Evolutionary conservation across 1,140 invertebrate genomes (phyloP), one percentile per base, ranked within the genome.

Genomic region (Caerostris extrusa): DNA sequence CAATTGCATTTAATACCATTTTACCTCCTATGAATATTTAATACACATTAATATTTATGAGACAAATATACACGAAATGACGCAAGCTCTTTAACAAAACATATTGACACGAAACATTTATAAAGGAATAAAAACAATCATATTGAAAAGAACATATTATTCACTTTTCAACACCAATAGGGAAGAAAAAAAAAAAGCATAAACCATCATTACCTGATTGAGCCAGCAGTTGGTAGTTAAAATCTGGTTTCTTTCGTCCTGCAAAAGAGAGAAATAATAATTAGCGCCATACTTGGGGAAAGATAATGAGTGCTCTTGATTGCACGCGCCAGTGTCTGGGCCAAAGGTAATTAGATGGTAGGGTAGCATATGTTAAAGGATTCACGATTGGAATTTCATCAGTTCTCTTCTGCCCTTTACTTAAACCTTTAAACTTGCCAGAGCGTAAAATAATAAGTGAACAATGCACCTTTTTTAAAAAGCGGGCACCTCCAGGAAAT

Each of bases 151-250:
- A 34, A 34, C 34, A 12, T 3, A 50, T 77, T 77, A 53, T 12
- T 77, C 14, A 7, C 8, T 53, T 77, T 77, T 77, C 53, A 77
- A 50, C 69, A 4, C 34, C 19, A 10, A 10, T 10, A 34, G 34
- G 12, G 17, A 14, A 5, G 12, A 10, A 64, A 61, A 5, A 61
- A 77, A 53, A 77, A 90, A 67, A 81, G 60, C 7, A 87, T 8
- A 53, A 91, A 60, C 17, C 58, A 53, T 60, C 71, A 81, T 95
- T 95, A 96, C 96, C 95, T 96, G 96, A 95, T 96, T 96, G 19
- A 97, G 95, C 96, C 96, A 97, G 87, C 96, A 96, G 94, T 96
- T 96, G 5, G 96, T 96, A 14, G 96, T 96, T 89, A 97, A 95
- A 12, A 97, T 96, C 95, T 97, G 96, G 95, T 97, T 96, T 92